Base-by-base conservation (phyloP, 2,888 invertebrate species). In the Penaeus monodon region DNA sequence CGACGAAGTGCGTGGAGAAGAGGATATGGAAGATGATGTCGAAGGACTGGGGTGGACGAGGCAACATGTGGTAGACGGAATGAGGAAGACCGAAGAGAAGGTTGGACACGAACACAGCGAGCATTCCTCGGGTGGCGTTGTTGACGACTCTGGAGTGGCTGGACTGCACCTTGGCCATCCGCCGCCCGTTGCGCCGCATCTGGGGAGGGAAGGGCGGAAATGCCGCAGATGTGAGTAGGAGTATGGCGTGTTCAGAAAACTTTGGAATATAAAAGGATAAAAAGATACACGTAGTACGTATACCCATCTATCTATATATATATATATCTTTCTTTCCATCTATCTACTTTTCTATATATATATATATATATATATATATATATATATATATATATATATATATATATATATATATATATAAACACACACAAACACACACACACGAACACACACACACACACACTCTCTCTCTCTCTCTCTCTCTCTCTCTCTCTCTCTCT, bases 1-100 rank as follows among this genome's bases (percentile, higher is more conserved):
- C 85, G 44, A 85, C 38, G 70, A 85, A 85, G 73, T 85, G 85
- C 3, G 73, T 73, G 29, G 63, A 85, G n/a, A 79, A 85, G 29
- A 85, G 63, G 24, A 79, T n/a, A 57, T 85, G 85, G 78, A 79
- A 70, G n/a, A 29, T n/a, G 65, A 80, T 33, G 10, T 27, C 63
- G 29, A 38, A 12, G 20, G n/a, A 70, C 33, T n/a, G 57, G 14
- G 85, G 24, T 24, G n/a, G 29, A 22, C 12, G 12, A 66, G 27
- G 27, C 24, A 84, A 2, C 22, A 84, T 7, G 66, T 84, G 84
- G 66, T 77, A 84, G 44, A 84, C 44, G 76, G 77, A 64, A 49
- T 84, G 84, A 22, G 84, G 84, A 33, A 84, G 57, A 38, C 65
- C 27, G 27, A 84, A 33, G 64, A 76, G 1, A 22, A 83, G 64